Base-by-base conservation (phyloP, 2,113 vertebrate genomes). In the Lonchura striata region DNA sequence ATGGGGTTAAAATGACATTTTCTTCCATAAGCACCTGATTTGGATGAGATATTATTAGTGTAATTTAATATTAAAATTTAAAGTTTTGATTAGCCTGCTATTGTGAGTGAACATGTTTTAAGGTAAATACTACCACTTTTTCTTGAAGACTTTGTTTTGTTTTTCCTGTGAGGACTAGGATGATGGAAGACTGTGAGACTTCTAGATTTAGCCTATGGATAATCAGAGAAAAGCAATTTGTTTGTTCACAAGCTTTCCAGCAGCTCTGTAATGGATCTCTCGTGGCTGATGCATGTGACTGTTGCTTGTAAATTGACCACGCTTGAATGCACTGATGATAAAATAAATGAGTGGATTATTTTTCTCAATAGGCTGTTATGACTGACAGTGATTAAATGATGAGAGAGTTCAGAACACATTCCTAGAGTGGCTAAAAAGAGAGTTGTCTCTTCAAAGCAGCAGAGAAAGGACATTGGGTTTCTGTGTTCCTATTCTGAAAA, bases 311-410 rank as follows among this genome's bases (percentile, higher is more conserved):
- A 97, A 96, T 89, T 97, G 95, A 96, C 82, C 47, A 88, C 19
- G 96, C 95, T 92, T 96, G 93, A 96, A 75, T 91, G 88, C 94
- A 52, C 94, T 95, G 87, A 94, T 96, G 90, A 86, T 95, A 96
- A 95, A 92, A 88, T 96, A 96, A 97, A 91, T 95, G 95, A 96
- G 69, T 79, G 96, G 86, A 97, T 98, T 98, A 75, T 95, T 74
- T 94, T 95, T 94, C 80, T 97, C 92, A 97, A 92, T 97, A 82
- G 95, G 42, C 94, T 94, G 80, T 97, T 97, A 76, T 85, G 93
- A 83, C 74, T 68, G 85, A 82, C 56, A 86, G 89, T 95, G 94
- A 97, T 97, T 97, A 96, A 94, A 95, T 95, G 82, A 75, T 83
- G 75, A 87, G 85, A 82, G 65, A 94, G 60, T 54, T 56, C 79